These are phyloP conservation scores for Dendrolimus pini DNA, from an alignment of 2,888 invertebrate genomes.

Conservation along the genomic window DNA sequence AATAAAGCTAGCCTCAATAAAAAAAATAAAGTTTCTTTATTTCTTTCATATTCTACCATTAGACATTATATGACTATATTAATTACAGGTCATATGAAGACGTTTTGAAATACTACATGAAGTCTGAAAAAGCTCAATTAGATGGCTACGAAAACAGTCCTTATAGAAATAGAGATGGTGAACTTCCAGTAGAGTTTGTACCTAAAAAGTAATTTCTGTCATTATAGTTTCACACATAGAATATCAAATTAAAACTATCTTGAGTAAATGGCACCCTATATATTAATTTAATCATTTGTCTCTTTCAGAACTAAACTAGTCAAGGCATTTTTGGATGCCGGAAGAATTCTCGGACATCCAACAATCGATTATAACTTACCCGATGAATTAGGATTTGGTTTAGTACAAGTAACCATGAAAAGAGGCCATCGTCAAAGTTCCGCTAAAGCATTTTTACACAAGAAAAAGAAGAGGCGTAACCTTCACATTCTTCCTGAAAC, in stretches of 20 bases:
- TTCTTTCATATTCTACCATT: no score
- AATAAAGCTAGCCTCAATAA: no score
- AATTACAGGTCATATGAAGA: constrained; percentile 76
- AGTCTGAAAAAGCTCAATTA: constrained; percentile 75
- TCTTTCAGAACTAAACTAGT: constrained; percentile 52
- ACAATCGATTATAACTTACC: constrained; percentile 82
- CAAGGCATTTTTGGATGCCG: constrained; percentile 77
- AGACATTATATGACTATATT: no score
- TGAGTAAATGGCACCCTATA: no score
- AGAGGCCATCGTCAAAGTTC: constrained; percentile 80
- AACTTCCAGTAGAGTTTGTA: constrained; percentile 78
- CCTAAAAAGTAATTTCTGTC: constrained; percentile 55
- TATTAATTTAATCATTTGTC: no score
- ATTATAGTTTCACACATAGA: neutral
- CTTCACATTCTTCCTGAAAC: constrained; percentile 80
- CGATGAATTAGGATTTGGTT: constrained; percentile 79
- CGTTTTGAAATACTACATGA: constrained; percentile 77
- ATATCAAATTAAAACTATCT: no score
- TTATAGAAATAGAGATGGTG: constrained; percentile 79
- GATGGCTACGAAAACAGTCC: constrained; percentile 59
- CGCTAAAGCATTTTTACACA: constrained; percentile 79
- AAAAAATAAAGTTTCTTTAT: no score
- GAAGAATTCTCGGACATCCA: constrained; percentile 79
- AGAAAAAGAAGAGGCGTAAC: constrained; percentile 77
- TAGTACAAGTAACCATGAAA: constrained; percentile 78